Evolutionary conservation across 2,113 vertebrate species (phyloP).

Genomic region (Tetraodon nigroviridis): DNA sequence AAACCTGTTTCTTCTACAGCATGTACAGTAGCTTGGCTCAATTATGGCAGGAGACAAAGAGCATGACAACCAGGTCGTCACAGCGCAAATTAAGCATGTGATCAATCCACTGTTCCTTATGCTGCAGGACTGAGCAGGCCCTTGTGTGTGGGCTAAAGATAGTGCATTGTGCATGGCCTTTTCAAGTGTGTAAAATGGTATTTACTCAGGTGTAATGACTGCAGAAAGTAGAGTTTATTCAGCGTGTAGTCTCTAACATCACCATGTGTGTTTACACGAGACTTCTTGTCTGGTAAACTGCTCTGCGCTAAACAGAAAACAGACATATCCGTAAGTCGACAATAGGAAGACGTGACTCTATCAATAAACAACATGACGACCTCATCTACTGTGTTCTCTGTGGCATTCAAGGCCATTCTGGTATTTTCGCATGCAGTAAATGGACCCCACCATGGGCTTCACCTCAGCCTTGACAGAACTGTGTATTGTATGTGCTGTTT

Average conservation of each 20-base stretch:
- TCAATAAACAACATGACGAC: conserved; percentile 6
- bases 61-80: conserved; percentile 12
- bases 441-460: conserved; percentile 21
- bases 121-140: conserved; percentile 8
- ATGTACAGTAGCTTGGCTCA: background rate
- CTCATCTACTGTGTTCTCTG: conserved; percentile 4
- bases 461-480: conserved; percentile 38
- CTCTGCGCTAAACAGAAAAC: conserved; percentile 7
- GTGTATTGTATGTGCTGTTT: conserved; percentile 13
- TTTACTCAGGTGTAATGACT: conserved; percentile 38
- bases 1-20: background rate
- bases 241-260: conserved; percentile 15
- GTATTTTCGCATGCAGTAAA: conserved; percentile 1
- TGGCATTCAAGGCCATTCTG: conserved; percentile 14
- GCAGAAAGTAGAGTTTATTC: conserved; percentile 26
- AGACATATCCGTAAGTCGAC: conserved; percentile 11
- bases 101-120: conserved; percentile 27
- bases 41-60: conserved; percentile 4
- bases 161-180: conserved; percentile 13
- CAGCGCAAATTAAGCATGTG: conserved; percentile 33
- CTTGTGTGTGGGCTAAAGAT: conserved; percentile 28
- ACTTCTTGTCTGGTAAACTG: conserved; percentile 4
- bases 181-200: conserved; percentile 20
- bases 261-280: background rate
- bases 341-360: conserved; percentile 1